These are phyloP conservation scores for Tridacna gigas DNA, from an alignment of 2,888 invertebrate genomes.

Conservation along the genomic window DNA sequence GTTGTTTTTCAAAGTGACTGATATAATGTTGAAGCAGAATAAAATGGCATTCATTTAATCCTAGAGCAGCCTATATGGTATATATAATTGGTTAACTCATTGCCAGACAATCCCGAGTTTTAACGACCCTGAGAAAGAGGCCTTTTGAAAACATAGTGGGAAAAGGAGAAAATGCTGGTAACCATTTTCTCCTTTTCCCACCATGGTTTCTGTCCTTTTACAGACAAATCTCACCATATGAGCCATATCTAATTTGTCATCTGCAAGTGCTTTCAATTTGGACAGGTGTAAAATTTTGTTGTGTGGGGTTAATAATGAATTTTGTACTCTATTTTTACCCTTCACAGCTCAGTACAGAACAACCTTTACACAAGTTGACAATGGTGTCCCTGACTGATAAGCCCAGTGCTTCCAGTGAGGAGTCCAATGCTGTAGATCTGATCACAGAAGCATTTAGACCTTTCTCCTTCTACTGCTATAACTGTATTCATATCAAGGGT, in stretches of 20 bases:
- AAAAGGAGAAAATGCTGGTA: slow-evolving; percentile 1
- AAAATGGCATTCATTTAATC: too few species aligned
- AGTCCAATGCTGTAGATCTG: slow-evolving; percentile 83
- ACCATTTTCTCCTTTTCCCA: too few species aligned
- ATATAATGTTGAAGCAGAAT: too few species aligned
- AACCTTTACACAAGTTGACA: slow-evolving; percentile 80
- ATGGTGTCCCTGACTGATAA: slow-evolving; percentile 83
- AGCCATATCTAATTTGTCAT: neutral
- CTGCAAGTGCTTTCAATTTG: neutral
- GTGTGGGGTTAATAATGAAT: too few species aligned
- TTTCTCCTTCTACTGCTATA: slow-evolving; percentile 84
- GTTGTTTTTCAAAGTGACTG: too few species aligned
- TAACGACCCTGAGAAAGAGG: neutral
- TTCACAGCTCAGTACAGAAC: slow-evolving; percentile 81
- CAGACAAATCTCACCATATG: neutral
- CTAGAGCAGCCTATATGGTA: too few species aligned
- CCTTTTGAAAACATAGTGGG: neutral
- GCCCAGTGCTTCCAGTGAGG: slow-evolving; percentile 80
- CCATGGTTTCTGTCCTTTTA: too few species aligned
- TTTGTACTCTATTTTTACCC: too few species aligned
- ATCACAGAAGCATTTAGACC: slow-evolving; percentile 83
- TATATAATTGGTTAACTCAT: neutral
- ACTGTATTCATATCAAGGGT: slow-evolving; percentile 78
- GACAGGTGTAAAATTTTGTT: neutral
- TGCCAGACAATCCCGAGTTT: neutral